These are phyloP conservation scores for Phragmatobia fuliginosa DNA, from an alignment of 2,888 invertebrate genomes.

Conservation along the genomic window DNA sequence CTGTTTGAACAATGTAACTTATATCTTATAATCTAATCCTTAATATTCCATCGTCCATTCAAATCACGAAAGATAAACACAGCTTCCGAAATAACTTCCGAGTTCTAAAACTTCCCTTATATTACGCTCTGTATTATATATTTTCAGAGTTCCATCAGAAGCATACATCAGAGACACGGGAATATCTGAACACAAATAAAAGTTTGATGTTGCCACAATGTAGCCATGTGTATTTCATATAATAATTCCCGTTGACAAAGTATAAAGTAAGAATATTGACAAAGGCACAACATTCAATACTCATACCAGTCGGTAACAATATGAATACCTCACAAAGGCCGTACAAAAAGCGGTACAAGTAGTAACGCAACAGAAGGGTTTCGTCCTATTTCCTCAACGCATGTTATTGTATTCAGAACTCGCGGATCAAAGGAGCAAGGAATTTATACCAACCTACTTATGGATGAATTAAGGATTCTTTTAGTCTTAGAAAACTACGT, in stretches of 20 bases:
- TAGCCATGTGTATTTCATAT: neutral
- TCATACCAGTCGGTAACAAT: conserved; percentile 4
- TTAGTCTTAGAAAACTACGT: neutral
- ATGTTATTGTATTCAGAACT: conserved; percentile 13
- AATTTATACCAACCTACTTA: neutral
- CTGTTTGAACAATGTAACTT: conserved; percentile 11
- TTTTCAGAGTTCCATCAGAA: neutral
- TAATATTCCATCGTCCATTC: neutral
- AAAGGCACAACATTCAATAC: conserved; percentile 14
- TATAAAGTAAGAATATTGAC: neutral
- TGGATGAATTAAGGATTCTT: neutral
- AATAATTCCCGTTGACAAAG: neutral
- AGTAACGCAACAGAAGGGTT: conserved; percentile 8
- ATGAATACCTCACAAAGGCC: conserved; percentile 10
- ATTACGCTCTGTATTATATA: neutral
- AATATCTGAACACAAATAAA: neutral
- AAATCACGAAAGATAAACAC: neutral
- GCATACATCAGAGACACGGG: neutral
- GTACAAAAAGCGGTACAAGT: conserved; percentile 9
- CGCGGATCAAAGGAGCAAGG: conserved; percentile 8
- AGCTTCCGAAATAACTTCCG: neutral
- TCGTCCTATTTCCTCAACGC: conserved; percentile 8
- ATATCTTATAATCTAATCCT: conserved; percentile 9
- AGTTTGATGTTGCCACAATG: neutral
- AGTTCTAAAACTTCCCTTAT: neutral